phyloP scores from a whole-genome alignment of 2,113 vertebrate genomes.

The Lagopus leucura region DNA sequence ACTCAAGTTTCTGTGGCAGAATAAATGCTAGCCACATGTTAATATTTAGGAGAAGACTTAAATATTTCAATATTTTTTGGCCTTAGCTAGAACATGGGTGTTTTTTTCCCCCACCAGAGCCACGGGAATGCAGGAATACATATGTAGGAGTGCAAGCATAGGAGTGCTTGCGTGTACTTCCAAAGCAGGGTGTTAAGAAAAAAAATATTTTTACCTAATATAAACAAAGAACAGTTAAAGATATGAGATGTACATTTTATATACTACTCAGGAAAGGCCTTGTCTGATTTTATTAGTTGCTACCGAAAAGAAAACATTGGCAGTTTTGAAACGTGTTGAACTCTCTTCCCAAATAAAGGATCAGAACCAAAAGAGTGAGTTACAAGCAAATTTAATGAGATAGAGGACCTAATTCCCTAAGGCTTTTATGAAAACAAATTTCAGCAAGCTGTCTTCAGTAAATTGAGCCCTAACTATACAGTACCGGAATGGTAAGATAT shows the following conservation, averaged over 20 bases:
- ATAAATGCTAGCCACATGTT: slow-evolving; percentile 44
- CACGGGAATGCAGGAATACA: background rate
- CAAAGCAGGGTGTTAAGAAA: background rate
- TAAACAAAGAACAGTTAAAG: background rate
- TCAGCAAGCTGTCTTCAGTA: background rate
- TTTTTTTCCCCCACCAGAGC: background rate
- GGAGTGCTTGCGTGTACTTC: background rate
- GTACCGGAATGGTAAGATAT: background rate
- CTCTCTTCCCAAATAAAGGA: background rate
- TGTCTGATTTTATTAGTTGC: slow-evolving; percentile 23
- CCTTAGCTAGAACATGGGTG: background rate
- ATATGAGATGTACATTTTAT: background rate
- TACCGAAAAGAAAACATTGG: background rate
- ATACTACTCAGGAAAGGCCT: background rate
- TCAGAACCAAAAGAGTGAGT: background rate
- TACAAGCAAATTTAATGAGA: background rate
- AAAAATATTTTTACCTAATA: background rate
- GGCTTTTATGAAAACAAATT: background rate
- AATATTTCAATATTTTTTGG: slow-evolving; percentile 23
- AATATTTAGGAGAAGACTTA: background rate
- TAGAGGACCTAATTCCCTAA: background rate
- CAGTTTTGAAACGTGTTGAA: background rate
- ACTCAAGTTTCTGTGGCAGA: background rate
- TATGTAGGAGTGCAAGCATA: background rate
- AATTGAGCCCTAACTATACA: background rate